These are phyloP conservation scores for Ectemnius continuus DNA, from an alignment of 2,888 invertebrate genomes.

Conservation along the genomic window DNA sequence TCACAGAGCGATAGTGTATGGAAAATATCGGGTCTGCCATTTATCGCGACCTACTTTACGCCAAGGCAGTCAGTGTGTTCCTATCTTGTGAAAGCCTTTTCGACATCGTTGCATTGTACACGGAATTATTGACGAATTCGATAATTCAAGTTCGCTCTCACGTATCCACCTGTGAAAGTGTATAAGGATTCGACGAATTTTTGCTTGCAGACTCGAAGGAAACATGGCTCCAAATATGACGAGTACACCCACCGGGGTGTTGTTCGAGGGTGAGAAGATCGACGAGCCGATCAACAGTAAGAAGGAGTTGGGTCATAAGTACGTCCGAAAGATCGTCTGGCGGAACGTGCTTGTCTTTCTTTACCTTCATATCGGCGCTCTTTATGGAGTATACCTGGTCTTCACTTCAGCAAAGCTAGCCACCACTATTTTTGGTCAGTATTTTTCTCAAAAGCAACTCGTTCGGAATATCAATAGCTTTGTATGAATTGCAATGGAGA, in stretches of 20 bases:
- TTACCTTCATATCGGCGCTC: conserved; percentile 86
- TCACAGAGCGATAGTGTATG: no score
- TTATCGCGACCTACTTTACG: background rate
- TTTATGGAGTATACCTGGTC: conserved; percentile 87
- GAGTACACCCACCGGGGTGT: conserved; percentile 74
- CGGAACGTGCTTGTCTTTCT: conserved; percentile 89
- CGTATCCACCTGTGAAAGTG: no score
- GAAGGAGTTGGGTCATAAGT: conserved; percentile 27
- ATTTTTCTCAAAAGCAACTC: no score
- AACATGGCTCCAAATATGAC: conserved; percentile 79
- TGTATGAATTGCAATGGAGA: no score
- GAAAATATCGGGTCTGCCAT: background rate
- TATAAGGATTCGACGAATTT: background rate
- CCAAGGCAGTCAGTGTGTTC: no score
- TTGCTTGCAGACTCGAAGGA: conserved; percentile 49
- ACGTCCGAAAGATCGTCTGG: conserved; percentile 83
- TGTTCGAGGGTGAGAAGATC: conserved; percentile 72
- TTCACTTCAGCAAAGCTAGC: conserved; percentile 86
- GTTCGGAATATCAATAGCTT: no score
- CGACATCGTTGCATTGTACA: no score
- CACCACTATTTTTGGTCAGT: conserved; percentile 87
- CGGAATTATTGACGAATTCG: no score
- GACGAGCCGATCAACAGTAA: conserved; percentile 39
- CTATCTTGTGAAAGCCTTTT: no score
- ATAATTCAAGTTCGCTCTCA: no score